Conservation (phyloP, 2,888 invertebrate genomes). For the Podotricha telesiphe region DNA sequence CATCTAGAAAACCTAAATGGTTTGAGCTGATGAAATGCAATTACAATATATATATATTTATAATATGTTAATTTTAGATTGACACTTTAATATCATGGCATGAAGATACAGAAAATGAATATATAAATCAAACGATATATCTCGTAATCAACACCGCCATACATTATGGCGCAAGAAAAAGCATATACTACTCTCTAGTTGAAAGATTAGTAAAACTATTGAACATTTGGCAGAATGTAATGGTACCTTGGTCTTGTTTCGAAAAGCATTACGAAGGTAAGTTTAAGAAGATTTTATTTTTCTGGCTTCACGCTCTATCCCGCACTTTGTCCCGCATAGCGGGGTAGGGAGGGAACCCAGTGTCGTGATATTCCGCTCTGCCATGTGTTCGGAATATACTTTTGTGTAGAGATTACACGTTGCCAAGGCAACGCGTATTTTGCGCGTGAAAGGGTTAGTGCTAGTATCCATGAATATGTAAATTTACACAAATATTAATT, state of each 20-base stretch:
- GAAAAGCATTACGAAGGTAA: constrained; percentile 52
- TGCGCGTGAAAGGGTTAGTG: no score
- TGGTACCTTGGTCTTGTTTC: constrained; percentile 54
- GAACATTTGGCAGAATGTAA: constrained; percentile 48
- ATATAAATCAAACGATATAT: constrained; percentile 48
- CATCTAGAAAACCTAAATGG: no score
- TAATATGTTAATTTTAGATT: constrained; percentile 48
- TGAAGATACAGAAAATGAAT: constrained; percentile 33
- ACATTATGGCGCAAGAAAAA: constrained; percentile 37
- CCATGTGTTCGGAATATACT: no score
- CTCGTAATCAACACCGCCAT: constrained; percentile 53
- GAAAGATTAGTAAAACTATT: constrained; percentile 50
- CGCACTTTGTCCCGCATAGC: no score
- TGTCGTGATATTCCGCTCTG: background rate
- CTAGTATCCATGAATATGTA: no score
- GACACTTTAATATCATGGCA: constrained; percentile 53
- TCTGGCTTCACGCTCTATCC: background rate
- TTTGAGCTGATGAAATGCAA: no score
- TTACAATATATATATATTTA: background rate
- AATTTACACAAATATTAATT: no score
- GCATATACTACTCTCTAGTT: constrained; percentile 48
- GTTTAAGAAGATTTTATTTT: background rate
- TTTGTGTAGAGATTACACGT: no score
- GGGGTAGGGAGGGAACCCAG: no score
- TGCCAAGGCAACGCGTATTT: no score